Base-by-base conservation (phyloP, 2,797 vertebrate species). In the Otolemur crassicaudatus region DNA sequence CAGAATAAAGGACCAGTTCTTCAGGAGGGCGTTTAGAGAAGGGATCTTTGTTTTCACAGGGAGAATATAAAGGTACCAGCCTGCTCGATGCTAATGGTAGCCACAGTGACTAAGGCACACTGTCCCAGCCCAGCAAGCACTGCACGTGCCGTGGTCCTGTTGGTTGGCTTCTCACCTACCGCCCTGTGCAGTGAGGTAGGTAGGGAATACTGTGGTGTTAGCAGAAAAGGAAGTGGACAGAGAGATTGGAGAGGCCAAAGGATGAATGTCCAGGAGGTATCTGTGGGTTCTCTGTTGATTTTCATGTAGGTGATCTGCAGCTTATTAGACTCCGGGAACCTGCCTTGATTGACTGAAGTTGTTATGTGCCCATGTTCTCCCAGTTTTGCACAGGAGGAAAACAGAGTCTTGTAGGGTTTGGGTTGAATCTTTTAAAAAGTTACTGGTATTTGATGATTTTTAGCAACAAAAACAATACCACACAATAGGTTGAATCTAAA, bases 341-440 rank as follows among this genome's bases (percentile, higher is more conserved):
- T 82, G 34, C 63, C 31, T 37, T 53, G 29, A 29, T 27, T 75
- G 65, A 20, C 16, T 96, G 19, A 77, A 56, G 49, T 40, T 0
- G 1, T 91, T 65, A 49, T 13, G 4, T 84, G 8, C 12, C 5
- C 31, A 81, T 89, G 17, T 85, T 79, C 16, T 81, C 22, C 27
- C 46, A 34, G 13, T n/a, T 90, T 75, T 80, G 34, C 19, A 58
- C 16, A 7, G 22, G 34, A 87, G 34, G 40, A 72, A 80, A 73
- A 63, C 27, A 60, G 46, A 85, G 25, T 37, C 56, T 61, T 53
- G 37, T 53, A 14, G 49, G 49, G 14, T 53, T 53, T 63, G 58
- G 34, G 14, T 90, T 60, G 23, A 75, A 23, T 81, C 67, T 92
- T 92, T 80, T 56, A 46, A 77, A 91, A 90, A 84, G 40, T 70